A percentile compares a stretch with the other conserved stretches of the same genome.
These are phyloP conservation scores for Papilio xuthus DNA, from an alignment of 1,140 invertebrate species.

Conservation along the genomic window DNA sequence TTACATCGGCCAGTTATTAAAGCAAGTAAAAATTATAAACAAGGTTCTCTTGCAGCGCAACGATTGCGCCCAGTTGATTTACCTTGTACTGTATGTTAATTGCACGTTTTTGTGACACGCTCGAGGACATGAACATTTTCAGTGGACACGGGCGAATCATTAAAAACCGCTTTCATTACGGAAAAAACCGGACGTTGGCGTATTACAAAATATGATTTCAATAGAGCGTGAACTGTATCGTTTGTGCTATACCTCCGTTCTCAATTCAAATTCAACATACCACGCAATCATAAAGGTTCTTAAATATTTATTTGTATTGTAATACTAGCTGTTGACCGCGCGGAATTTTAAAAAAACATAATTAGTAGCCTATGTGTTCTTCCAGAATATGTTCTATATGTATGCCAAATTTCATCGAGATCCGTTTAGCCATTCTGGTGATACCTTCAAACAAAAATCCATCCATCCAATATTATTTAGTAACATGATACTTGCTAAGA, in stretches of 20 bases:
- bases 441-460: no score
- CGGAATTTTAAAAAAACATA: no score
- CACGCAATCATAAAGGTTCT: constrained; percentile 4
- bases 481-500: no score
- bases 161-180: constrained; percentile 41
- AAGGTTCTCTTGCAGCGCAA: constrained; percentile 26
- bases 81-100: constrained; percentile 35
- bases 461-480: no score
- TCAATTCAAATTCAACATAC: not conserved
- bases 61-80: constrained; percentile 26
- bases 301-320: constrained; percentile 8
- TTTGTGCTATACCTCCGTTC: not conserved
- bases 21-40: constrained; percentile 28
- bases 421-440: no score
- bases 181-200: constrained; percentile 53
- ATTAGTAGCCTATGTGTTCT: no score
- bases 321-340: constrained; percentile 15
- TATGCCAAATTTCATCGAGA: no score
- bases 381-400: no score
- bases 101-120: constrained; percentile 36
- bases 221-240: constrained; percentile 58
- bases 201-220: constrained; percentile 57
- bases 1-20: constrained; percentile 2
- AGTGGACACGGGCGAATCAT: constrained; percentile 39
- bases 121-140: constrained; percentile 34